A percentile compares a stretch with the other conserved stretches of the same genome.
Evolutionary conservation across 1,140 invertebrate genomes (phyloP).

Genomic region (Carcinoscorpius rotundicauda): DNA sequence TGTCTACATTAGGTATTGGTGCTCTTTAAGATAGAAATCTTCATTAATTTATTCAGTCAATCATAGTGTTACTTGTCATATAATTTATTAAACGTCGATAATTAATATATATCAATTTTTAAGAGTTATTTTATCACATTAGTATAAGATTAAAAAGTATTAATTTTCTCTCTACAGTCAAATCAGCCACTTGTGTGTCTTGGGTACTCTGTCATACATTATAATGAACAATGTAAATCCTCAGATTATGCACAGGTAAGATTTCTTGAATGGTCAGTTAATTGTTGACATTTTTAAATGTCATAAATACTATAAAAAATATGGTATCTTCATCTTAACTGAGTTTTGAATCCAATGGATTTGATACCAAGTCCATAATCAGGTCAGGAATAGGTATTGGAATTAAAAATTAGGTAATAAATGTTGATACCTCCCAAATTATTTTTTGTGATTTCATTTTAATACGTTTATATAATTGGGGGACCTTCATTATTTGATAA

Average conservation of each 20-base stretch:
- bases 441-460: conserved; percentile 1
- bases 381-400: not conserved
- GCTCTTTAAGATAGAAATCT: conserved; percentile 24
- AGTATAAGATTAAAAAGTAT: not conserved
- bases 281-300: no score
- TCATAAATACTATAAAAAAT: no score
- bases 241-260: conserved; percentile 49
- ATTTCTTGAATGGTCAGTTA: not conserved
- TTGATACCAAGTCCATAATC: not conserved
- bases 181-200: conserved; percentile 57
- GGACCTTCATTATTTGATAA: no score
- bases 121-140: conserved; percentile 1
- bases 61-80: conserved; percentile 8
- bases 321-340: no score
- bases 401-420: not conserved
- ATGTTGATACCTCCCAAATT: conserved; percentile 2
- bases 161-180: conserved; percentile 44
- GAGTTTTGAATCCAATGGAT: conserved; percentile 9
- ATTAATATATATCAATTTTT: conserved; percentile 9
- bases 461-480: no score
- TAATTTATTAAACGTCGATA: conserved; percentile 12
- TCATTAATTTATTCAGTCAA: conserved; percentile 22
- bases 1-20: conserved; percentile 9
- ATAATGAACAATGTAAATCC: conserved; percentile 49
- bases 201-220: conserved; percentile 60